Base-by-base conservation (phyloP, 2,113 vertebrate species). In the Myotis davidii region DNA sequence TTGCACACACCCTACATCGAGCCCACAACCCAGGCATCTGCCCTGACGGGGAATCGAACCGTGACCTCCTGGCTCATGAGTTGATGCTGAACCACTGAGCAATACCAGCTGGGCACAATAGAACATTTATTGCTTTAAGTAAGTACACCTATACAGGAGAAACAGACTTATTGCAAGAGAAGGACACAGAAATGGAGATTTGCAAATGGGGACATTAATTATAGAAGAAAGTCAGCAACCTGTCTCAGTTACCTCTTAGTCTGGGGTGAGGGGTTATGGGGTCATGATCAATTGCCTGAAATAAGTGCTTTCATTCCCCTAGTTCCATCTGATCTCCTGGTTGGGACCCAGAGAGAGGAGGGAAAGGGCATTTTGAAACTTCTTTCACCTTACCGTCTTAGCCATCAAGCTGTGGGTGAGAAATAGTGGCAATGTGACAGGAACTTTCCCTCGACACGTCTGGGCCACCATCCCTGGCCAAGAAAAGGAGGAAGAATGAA, bases 391-490 rank as follows among this genome's bases (percentile, higher is more conserved):
- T 94, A 97, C 95, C 94, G 0, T 94, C 59, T 96, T 89, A 94
- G 93, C 87, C 89, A 52, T 97, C 61, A 17, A 92, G 90, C 67
- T 97, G 89, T 69, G 84, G 73, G 45, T 90, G 87, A 76, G 93
- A 96, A 92, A 97, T 52, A 78, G 96, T 97, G 85, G 90, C 16
- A 2, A 97, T 90, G n/a, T 93, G 90, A 79, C 70, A 93, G 92
- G 95, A 85, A 73, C n/a, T 90, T 93, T 88, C 96, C 69, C 91
- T 85, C 0, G 86, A 69, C 74, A 64, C 52, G 10, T 4, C 27
- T 27, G 0, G 6, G 14, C 78, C 1, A 0, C 32, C 5, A 9
- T 97, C 27, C 52, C 73, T 76, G 70, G 1, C 64, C 1, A 10
- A 92, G 90, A 96, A 56, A 61, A 94, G 50, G 78, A 79, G 67